Conservation (phyloP, 2,888 invertebrate species). For the Plusia festucae region DNA sequence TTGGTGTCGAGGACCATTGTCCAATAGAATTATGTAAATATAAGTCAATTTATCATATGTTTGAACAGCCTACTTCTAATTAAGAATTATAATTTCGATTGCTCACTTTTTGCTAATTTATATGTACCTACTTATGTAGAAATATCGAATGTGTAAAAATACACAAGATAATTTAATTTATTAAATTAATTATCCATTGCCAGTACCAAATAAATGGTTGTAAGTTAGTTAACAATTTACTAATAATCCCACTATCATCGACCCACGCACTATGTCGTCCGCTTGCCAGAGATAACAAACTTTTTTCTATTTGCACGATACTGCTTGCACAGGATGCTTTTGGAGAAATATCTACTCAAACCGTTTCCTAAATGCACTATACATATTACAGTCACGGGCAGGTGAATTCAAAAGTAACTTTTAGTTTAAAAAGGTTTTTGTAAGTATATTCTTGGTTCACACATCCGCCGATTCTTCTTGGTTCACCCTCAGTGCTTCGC, state of each 20-base stretch:
- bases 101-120: constrained; percentile 1
- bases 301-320: constrained; percentile 34
- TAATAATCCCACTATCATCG: constrained; percentile 27
- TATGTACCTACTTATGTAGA: no score
- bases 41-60: constrained; percentile 5
- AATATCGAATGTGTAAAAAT: no score
- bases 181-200: no score
- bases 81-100: no score
- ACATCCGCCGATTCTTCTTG: constrained; percentile 63
- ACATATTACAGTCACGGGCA: constrained; percentile 28
- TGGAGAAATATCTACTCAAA: constrained; percentile 14
- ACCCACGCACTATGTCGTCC: constrained; percentile 49
- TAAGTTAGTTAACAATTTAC: constrained; percentile 14
- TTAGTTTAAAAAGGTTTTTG: constrained; percentile 30
- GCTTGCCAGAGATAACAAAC: constrained; percentile 46
- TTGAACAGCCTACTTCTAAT: constrained; percentile 24
- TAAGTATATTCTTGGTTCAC: constrained; percentile 40
- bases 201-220: constrained; percentile 1
- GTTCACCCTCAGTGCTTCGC: constrained; percentile 45
- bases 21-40: constrained; percentile 40
- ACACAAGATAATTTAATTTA: no score
- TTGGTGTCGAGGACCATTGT: constrained; percentile 55
- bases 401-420: constrained; percentile 23
- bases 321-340: constrained; percentile 32
- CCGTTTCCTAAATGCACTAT: not conserved